Percentiles rank a stretch among this genome's conserved stretches.
phyloP scores from a whole-genome alignment of 2,113 vertebrate species.

The Protobothrops mucrosquamatus region DNA sequence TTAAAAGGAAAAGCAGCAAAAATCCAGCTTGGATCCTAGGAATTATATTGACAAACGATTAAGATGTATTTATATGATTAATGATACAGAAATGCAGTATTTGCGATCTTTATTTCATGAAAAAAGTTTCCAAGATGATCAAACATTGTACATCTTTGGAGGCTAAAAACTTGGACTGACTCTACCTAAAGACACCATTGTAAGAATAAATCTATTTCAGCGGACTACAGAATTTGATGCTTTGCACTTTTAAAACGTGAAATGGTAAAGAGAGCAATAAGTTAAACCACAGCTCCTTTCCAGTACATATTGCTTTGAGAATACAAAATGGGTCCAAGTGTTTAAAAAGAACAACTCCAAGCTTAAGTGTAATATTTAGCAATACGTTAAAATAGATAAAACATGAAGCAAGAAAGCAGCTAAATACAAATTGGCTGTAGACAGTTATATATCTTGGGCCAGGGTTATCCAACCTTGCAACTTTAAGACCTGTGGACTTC shows the following conservation, averaged over 20 bases:
- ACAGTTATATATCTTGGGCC: fast-evolving
- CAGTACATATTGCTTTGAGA: neutral
- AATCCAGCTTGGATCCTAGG: neutral
- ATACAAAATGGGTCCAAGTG: neutral
- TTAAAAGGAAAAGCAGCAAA: neutral
- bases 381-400: neutral
- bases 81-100: neutral
- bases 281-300: slow-evolving; percentile 9
- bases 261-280: neutral
- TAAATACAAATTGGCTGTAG: neutral
- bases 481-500: neutral
- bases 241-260: neutral
- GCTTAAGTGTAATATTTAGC: neutral
- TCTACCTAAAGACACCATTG: neutral
- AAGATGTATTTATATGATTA: neutral
- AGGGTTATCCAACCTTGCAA: too few species aligned
- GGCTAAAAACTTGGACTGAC: neutral
- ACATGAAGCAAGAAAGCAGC: neutral
- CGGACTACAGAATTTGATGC: neutral
- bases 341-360: neutral
- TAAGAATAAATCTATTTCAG: neutral
- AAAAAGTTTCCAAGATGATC: slow-evolving; percentile 5
- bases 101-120: neutral
- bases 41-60: neutral
- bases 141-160: neutral